Base-by-base conservation (phyloP, 2,888 invertebrate genomes). In the Octodonta nipae region DNA sequence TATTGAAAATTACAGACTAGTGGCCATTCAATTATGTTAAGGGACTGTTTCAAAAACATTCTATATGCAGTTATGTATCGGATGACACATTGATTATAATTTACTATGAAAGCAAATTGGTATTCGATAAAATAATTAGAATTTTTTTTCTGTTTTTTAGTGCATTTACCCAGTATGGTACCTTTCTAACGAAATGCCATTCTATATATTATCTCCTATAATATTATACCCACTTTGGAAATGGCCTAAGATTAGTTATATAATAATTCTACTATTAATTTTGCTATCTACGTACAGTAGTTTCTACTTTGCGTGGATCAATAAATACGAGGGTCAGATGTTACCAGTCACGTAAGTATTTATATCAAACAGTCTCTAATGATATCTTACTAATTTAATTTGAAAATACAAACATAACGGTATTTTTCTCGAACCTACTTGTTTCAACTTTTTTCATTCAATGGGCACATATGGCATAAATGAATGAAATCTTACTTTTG, bases 81-180 rank as follows among this genome's bases (percentile, higher is more conserved):
- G n/a, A n/a, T n/a, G n/a, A n/a, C n/a, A n/a, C n/a, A n/a, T n/a
- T n/a, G n/a, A n/a, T n/a, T n/a, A n/a, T n/a, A n/a, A n/a, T n/a
- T n/a, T n/a, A n/a, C n/a, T n/a, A n/a, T n/a, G n/a, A n/a, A n/a
- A n/a, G n/a, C n/a, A n/a, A n/a, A n/a, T n/a, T n/a, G n/a, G n/a
- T n/a, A n/a, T n/a, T n/a, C n/a, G n/a, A n/a, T n/a, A n/a, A n/a
- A n/a, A n/a, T n/a, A n/a, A n/a, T n/a, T n/a, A n/a, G n/a, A n/a
- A n/a, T n/a, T 15, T 24, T 30, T 16, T 26, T 13, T 22, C 16
- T 16, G 17, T 13, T 31, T 45, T 47, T 26, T 30, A 52, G 51
- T 52, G 52, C 22, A 28, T 50, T 10, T 40, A 54, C 30, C 66
- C 64, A 41, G 54, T 61, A 3, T 67, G 67, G 67, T 67, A 65